Percentiles rank a stretch among this genome's conserved stretches.
Conservation (phyloP, 2,888 invertebrate species). For the Scaptomyza polygonia region DNA sequence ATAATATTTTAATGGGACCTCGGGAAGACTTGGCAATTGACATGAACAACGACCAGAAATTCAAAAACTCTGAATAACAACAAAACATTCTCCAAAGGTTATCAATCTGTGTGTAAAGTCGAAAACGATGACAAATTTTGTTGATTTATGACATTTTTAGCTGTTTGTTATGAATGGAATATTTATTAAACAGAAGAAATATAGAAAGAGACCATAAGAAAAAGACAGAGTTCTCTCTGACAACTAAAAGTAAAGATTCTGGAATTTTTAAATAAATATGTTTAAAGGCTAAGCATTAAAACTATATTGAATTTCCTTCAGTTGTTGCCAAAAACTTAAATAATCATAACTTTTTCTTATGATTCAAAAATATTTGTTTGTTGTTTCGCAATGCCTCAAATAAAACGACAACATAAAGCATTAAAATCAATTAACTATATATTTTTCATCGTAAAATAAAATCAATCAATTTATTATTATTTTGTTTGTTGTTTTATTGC, state of each 20-base stretch:
- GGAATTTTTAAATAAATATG: not conserved
- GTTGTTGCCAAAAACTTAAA: too few relatives aligned
- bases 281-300: not conserved
- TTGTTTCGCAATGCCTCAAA: not conserved
- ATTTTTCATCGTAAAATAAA: not conserved
- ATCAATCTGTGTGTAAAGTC: conserved; percentile 39
- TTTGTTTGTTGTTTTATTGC: conserved; percentile 6
- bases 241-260: too few relatives aligned
- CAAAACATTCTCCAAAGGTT: conserved; percentile 17
- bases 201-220: not conserved
- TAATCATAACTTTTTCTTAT: too few relatives aligned
- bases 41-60: conserved; percentile 16
- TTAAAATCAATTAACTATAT: not conserved
- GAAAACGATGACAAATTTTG: conserved; percentile 16
- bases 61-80: conserved; percentile 3
- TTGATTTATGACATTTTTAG: conserved; percentile 42
- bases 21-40: conserved; percentile 7
- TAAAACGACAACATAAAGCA: not conserved
- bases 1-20: conserved; percentile 13
- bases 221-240: too few relatives aligned
- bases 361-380: too few relatives aligned
- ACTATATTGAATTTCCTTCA: too few relatives aligned
- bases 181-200: not conserved
- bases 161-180: conserved; percentile 8
- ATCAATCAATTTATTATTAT: conserved; percentile 22